These are phyloP conservation scores for Sceloporus tristichus DNA, from an alignment of 2,113 vertebrate genomes.

Conservation along the genomic window DNA sequence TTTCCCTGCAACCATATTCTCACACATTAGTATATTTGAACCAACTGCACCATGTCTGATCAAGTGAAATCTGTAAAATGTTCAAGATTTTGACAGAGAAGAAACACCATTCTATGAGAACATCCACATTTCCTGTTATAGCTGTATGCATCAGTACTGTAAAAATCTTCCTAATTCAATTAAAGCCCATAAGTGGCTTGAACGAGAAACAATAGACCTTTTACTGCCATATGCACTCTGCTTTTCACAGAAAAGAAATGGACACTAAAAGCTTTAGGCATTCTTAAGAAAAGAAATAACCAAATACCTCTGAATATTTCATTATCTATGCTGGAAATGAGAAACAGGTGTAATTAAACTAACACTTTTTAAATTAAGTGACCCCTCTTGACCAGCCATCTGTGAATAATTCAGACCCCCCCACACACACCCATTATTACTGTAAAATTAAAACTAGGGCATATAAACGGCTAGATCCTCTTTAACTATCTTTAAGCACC, in stretches of 20 bases:
- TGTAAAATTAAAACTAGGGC: conserved; percentile 84
- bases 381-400: conserved; percentile 87
- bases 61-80: conserved; percentile 18
- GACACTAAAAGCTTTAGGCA: conserved; percentile 70
- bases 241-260: conserved; percentile 46
- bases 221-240: conserved; percentile 56
- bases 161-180: conserved; percentile 69
- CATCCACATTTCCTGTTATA: conserved; percentile 51
- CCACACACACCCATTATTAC: conserved; percentile 76
- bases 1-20: no score
- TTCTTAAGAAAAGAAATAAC: conserved; percentile 77
- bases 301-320: conserved; percentile 83
- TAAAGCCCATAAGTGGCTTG: conserved; percentile 67
- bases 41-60: neutral
- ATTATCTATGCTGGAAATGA: conserved; percentile 82
- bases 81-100: conserved; percentile 35
- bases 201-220: conserved; percentile 64
- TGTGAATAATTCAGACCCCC: conserved; percentile 85
- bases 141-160: conserved; percentile 59
- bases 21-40: neutral
- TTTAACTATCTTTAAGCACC: conserved; percentile 88
- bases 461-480: conserved; percentile 84
- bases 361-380: conserved; percentile 88
- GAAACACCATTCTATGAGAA: conserved; percentile 32
- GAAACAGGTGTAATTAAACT: conserved; percentile 88